Evolutionary conservation across 35 echinoderm and acorn worm species (phyloP).

Genomic region (Acanthaster planci): DNA sequence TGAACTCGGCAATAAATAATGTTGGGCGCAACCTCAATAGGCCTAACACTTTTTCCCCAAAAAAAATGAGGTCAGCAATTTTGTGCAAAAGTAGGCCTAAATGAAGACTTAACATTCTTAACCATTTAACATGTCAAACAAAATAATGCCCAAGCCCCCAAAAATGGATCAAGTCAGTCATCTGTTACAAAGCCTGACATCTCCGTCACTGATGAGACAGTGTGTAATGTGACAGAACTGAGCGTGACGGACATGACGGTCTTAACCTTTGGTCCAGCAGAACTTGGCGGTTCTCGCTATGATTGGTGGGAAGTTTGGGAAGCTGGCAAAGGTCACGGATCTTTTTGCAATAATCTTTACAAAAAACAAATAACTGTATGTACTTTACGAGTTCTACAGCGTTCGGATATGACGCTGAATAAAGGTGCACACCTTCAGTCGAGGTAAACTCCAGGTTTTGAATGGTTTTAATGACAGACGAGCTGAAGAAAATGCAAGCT

Average conservation of each 20-base stretch:
- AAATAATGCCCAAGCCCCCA: too few relatives aligned
- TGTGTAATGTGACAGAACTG: constrained; percentile 15
- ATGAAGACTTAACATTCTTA: too few relatives aligned
- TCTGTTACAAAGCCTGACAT: too few relatives aligned
- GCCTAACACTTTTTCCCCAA: too few relatives aligned
- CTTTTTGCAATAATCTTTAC: not conserved
- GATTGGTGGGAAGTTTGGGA: not conserved
- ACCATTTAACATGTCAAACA: too few relatives aligned
- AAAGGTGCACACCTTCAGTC: not conserved
- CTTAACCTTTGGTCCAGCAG: not conserved
- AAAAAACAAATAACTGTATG: not conserved
- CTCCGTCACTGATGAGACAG: too few relatives aligned
- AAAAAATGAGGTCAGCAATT: too few relatives aligned
- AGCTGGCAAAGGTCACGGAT: not conserved
- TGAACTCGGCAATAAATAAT: too few relatives aligned
- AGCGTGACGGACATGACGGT: constrained; percentile 17
- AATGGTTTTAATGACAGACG: not conserved
- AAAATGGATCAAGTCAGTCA: too few relatives aligned
- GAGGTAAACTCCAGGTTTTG: not conserved
- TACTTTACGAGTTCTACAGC: constrained; percentile 14
- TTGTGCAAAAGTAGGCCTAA: too few relatives aligned
- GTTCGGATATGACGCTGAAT: constrained; percentile 19
- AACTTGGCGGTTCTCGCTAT: not conserved
- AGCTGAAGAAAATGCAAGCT: not conserved
- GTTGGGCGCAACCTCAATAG: too few relatives aligned